These are phyloP conservation scores for Coenobita brevimanus DNA, from an alignment of 1,140 invertebrate genomes.

Conservation along the genomic window DNA sequence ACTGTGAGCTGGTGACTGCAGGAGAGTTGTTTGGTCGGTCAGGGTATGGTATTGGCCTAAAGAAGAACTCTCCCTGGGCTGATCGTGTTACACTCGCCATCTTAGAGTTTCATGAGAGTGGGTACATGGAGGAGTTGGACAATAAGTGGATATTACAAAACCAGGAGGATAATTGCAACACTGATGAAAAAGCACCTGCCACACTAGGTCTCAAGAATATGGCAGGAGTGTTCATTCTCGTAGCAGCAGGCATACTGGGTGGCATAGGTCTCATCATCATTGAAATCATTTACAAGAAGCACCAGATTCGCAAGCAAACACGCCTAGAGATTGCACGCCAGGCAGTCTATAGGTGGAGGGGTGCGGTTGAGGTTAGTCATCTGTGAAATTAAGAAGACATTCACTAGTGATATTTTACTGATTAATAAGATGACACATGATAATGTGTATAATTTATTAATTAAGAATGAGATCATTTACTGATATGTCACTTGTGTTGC, in stretches of 20 bases:
- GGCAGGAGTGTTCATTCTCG: constrained; percentile 97
- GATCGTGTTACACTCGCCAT: constrained; percentile 94
- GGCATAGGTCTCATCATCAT: constrained; percentile 96
- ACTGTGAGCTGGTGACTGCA: constrained; percentile 97
- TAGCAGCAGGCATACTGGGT: constrained; percentile 89
- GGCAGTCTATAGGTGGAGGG: constrained; percentile 96
- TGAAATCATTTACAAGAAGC: constrained; percentile 97
- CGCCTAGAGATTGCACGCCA: constrained; percentile 93
- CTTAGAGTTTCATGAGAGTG: constrained; percentile 97
- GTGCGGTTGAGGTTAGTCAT: constrained; percentile 88
- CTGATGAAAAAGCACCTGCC: constrained; percentile 95
- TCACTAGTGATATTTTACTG: too few relatives aligned
- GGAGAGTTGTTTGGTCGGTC: constrained; percentile 98
- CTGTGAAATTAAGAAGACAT: constrained; percentile 64
- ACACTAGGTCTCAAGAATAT: constrained; percentile 97
- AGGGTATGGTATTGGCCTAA: constrained; percentile 96
- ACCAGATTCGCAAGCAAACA: constrained; percentile 95
- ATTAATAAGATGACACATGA: too few relatives aligned
- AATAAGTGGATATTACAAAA: constrained; percentile 96
- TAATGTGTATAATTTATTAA: too few relatives aligned
- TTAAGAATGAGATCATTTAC: neutral
- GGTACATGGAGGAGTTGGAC: constrained; percentile 97
- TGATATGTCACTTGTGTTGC: constrained; percentile 70
- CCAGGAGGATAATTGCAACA: constrained; percentile 89
- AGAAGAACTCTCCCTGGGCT: constrained; percentile 97